Evolutionary conservation across 1,140 invertebrate genomes (phyloP), one percentile per base, ranked within the genome.

Genomic region (Callitettix versicolor): DNA sequence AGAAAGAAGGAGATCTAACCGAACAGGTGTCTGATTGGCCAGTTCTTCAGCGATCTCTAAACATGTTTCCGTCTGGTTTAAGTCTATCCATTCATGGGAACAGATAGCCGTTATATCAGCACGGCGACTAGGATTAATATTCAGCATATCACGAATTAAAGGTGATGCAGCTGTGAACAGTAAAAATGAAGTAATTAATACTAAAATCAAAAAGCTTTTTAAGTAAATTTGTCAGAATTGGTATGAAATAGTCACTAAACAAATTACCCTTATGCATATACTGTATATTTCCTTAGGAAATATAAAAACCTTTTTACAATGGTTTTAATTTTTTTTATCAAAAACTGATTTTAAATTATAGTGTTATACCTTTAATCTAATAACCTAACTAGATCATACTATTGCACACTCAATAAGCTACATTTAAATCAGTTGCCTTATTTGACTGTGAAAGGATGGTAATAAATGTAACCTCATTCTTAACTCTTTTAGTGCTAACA

Each of bases 51-150:
- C 88, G 53, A 90, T 78, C 53, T 88, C 86, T 43, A 94, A 72
- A 69, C 93, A 94, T 38, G 81, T 86, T 11, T 49, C 58, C 48
- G 84, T 80, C 63, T 90, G 91, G 9, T 85, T 88, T 60, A 88
- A 78, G 72, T 98, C 97, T 40, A 98, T 82, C 86, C 86, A 89
- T 88, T 89, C 89, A 74, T 99, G 91, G 20, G 81, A 80, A 66
- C 95, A 95, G 38, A 98, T 95, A 68, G 91, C 91, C 59, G 88
- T 84, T 58, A 99, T 93, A 60, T 88, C 90, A 5, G 95, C 91
- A 62, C 96, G 75, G 64, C 88, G 82, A 15, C 80, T 73, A 0
- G 95, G 91, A 66, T 90, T 88, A 0, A 97, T 92, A 0, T 90
- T 93, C 51, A 99, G 73, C 84, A 99, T 91, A 52, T 91, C 87